Percentiles rank a stretch among this genome's conserved stretches.
Conservation (phyloP, 2,797 vertebrate species). For the Amniataba percoides region DNA sequence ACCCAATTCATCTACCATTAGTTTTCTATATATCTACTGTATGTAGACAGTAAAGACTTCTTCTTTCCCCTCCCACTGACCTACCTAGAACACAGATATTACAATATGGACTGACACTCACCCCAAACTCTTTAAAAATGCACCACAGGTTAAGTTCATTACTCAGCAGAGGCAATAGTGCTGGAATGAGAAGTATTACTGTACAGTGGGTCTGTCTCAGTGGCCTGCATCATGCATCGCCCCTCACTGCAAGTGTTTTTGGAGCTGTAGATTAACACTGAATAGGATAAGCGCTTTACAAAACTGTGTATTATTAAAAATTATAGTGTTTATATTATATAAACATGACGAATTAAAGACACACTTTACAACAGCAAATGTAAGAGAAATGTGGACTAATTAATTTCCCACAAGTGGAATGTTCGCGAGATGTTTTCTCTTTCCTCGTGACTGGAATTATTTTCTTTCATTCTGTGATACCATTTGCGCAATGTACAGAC, state of each 20-base stretch:
- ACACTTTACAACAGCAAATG: background rate
- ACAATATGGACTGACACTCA: conserved; percentile 50
- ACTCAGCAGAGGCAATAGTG: conserved; percentile 49
- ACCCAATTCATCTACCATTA: conserved; percentile 1
- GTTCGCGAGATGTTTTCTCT: background rate
- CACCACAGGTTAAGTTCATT: conserved; percentile 55
- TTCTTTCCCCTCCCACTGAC: conserved; percentile 37
- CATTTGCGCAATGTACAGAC: background rate
- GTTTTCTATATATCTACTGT: conserved; percentile 33
- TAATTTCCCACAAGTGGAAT: too few species aligned
- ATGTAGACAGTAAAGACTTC: conserved; percentile 33
- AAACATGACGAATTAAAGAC: background rate
- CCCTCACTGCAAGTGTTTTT: background rate
- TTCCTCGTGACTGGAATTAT: background rate
- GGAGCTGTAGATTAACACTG: background rate
- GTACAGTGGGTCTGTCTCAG: background rate
- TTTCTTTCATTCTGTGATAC: background rate
- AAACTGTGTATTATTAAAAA: background rate
- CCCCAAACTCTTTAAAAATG: conserved; percentile 70
- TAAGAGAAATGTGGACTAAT: background rate
- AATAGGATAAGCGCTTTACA: background rate
- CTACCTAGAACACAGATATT: conserved; percentile 46
- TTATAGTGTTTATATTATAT: background rate
- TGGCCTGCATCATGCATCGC: background rate
- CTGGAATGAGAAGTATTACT: conserved; percentile 34